phyloP scores from a whole-genome alignment of 35 echinoderm and acorn worm species.

The Patiria miniata region DNA sequence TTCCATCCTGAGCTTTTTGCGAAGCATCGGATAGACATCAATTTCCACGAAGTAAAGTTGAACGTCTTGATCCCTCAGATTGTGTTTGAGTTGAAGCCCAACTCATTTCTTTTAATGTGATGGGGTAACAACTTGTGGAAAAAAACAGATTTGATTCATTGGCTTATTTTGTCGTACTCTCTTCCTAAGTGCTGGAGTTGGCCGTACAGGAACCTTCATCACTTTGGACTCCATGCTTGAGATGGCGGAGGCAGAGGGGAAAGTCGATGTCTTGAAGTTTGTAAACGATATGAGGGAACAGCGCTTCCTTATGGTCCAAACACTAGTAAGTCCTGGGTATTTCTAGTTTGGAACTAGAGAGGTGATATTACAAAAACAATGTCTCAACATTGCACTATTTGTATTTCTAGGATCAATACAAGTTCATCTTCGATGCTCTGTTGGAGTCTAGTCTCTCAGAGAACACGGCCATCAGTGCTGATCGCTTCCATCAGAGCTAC shows the following conservation, averaged over 20 bases:
- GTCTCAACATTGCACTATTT: no score
- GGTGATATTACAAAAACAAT: no score
- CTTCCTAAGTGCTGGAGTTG: conserved; percentile 73
- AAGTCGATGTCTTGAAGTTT: conserved; percentile 66
- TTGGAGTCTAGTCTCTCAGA: conserved; percentile 40
- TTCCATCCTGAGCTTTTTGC: no score
- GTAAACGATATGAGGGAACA: conserved; percentile 57
- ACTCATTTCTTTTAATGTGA: no score
- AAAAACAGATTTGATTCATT: no score
- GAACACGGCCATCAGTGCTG: conserved; percentile 13
- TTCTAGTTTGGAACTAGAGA: no score
- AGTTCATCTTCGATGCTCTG: conserved; percentile 66
- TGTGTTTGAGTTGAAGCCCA: no score
- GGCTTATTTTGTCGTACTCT: no score
- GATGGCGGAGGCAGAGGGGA: conserved; percentile 58
- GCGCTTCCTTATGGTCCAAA: conserved; percentile 78
- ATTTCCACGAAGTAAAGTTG: no score
- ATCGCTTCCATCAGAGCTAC: background rate
- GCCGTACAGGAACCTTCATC: conserved; percentile 73
- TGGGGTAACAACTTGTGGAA: no score
- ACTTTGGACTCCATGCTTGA: conserved; percentile 74
- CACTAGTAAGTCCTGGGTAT: conserved; percentile 66
- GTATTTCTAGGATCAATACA: conserved; percentile 51
- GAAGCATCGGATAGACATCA: no score
- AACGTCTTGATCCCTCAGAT: no score